A percentile compares a stretch with the other conserved stretches of the same genome.
Evolutionary conservation across 2,888 invertebrate species (phyloP).

Genomic region (Mythimna loreyi): DNA sequence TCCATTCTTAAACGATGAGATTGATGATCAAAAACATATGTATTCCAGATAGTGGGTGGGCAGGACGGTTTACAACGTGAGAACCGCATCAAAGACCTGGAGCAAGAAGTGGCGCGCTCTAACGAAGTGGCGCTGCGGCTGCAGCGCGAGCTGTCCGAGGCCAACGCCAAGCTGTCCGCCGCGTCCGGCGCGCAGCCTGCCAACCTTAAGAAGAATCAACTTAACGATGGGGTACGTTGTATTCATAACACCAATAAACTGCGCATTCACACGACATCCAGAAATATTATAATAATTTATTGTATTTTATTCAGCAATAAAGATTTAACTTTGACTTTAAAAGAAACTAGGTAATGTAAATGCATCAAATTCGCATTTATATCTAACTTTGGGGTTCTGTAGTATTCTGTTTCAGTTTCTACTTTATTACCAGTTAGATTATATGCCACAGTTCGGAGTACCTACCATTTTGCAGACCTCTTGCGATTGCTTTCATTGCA

Average conservation of each 20-base stretch:
- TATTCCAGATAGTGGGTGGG: slow-evolving; percentile 88
- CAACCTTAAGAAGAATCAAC: slow-evolving; percentile 91
- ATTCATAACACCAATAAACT: neutral
- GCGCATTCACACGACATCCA: too few species aligned
- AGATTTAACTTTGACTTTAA: too few species aligned
- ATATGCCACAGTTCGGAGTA: too few species aligned
- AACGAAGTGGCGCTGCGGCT: slow-evolving; percentile 93
- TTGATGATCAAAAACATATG: neutral
- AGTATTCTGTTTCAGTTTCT: too few species aligned
- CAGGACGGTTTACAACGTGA: slow-evolving; percentile 92
- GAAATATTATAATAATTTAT: too few species aligned
- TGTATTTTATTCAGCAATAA: too few species aligned
- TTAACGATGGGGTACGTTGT: slow-evolving; percentile 89
- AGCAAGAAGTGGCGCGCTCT: slow-evolving; percentile 96
- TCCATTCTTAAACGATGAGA: neutral
- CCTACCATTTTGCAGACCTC: too few species aligned
- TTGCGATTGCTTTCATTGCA: too few species aligned
- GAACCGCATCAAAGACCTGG: slow-evolving; percentile 94
- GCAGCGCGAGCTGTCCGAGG: slow-evolving; percentile 93
- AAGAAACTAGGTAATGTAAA: neutral
- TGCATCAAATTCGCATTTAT: neutral
- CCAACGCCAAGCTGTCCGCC: slow-evolving; percentile 90
- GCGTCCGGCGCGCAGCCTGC: slow-evolving; percentile 81
- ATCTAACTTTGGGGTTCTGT: too few species aligned
- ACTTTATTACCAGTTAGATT: too few species aligned